A percentile compares a stretch with the other conserved stretches of the same genome.
Evolutionary conservation across 1,140 invertebrate genomes (phyloP).

Genomic region (Pseudomyrmex gracilis): DNA sequence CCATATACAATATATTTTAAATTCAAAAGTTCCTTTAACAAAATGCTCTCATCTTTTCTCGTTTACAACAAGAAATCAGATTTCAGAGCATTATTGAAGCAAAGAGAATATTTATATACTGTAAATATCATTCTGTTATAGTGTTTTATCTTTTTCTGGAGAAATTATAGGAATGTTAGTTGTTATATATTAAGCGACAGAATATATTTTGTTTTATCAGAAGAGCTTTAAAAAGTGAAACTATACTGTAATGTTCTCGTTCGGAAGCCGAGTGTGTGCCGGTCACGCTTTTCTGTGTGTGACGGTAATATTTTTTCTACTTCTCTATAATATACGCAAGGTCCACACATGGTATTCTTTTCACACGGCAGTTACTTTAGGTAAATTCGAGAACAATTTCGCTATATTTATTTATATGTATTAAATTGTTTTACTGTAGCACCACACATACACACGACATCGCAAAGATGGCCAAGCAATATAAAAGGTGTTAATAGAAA

Average conservation of each 20-base stretch:
- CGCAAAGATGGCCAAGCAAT: conserved; percentile 15
- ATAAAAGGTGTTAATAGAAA: neutral
- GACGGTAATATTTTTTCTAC: conserved; percentile 52
- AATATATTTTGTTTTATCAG: conserved; percentile 51
- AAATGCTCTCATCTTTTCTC: neutral
- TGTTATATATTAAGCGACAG: conserved; percentile 27
- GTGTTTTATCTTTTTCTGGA: conserved; percentile 19
- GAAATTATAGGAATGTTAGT: neutral
- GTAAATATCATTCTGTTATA: conserved; percentile 6
- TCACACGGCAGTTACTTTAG: conserved; percentile 1
- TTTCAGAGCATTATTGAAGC: neutral
- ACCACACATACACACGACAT: neutral
- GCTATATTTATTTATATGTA: conserved; percentile 17
- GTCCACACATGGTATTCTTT: conserved; percentile 24
- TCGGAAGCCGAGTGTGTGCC: neutral
- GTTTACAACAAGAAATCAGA: conserved; percentile 21
- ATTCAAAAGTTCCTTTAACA: neutral
- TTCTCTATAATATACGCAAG: conserved; percentile 33
- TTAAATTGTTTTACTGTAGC: neutral
- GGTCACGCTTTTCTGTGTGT: conserved; percentile 20
- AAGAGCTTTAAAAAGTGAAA: neutral
- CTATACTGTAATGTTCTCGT: conserved; percentile 36
- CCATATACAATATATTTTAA: neutral
- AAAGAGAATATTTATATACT: conserved; percentile 35
- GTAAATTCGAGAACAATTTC: conserved; percentile 7